Percentiles rank a stretch among this genome's conserved stretches.
Evolutionary conservation across 2,888 invertebrate genomes (phyloP).

Genomic region (Glaucopsyche alexis): DNA sequence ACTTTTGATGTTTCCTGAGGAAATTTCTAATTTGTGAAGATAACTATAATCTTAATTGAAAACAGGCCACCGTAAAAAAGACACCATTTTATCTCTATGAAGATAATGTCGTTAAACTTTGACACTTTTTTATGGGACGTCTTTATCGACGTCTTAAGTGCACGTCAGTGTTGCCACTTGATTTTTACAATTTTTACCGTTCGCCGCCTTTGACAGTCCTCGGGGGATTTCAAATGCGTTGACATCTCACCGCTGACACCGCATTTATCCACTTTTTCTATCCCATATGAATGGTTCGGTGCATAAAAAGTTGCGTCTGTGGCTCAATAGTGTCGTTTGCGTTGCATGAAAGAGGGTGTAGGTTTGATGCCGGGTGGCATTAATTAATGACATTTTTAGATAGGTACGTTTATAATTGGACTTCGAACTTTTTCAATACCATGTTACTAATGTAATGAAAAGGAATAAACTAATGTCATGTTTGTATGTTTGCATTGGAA

Average conservation of each 20-base stretch:
- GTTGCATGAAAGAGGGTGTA: background rate
- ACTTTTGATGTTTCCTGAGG: slow-evolving; percentile 67
- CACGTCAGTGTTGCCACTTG: slow-evolving; percentile 51
- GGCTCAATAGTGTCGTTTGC: background rate
- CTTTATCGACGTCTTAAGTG: slow-evolving; percentile 51
- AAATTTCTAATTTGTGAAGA: slow-evolving; percentile 63
- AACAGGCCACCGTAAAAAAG: slow-evolving; percentile 49
- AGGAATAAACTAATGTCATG: too few species aligned
- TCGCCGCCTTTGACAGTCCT: slow-evolving; percentile 40
- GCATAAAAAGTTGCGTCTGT: background rate
- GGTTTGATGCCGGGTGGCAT: background rate
- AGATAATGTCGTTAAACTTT: slow-evolving; percentile 61
- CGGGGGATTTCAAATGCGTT: slow-evolving; percentile 39
- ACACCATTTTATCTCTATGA: slow-evolving; percentile 41
- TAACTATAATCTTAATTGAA: slow-evolving; percentile 63
- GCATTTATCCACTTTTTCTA: slow-evolving; percentile 33
- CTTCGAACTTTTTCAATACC: too few species aligned
- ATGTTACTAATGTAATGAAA: too few species aligned
- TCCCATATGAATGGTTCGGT: background rate
- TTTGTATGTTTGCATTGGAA: too few species aligned
- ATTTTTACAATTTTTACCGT: slow-evolving; percentile 38
- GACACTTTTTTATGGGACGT: slow-evolving; percentile 68
- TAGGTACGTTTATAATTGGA: too few species aligned
- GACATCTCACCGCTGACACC: slow-evolving; percentile 34
- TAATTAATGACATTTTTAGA: background rate